Conservation (phyloP, 1,140 invertebrate genomes). For the Brachionus angularis region DNA sequence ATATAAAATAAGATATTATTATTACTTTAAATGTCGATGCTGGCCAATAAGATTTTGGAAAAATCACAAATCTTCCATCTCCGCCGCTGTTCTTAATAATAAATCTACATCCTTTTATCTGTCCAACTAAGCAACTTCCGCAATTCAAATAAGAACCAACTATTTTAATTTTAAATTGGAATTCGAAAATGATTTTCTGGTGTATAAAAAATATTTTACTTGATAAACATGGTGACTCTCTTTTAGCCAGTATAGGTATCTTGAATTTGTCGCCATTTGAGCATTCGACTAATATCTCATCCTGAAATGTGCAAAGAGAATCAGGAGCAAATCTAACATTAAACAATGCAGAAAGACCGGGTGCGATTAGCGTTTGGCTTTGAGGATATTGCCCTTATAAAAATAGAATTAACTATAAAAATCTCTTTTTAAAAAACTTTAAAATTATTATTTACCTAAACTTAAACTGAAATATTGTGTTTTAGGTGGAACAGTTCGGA, state of each 20-base stretch:
- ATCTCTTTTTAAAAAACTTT: not conserved
- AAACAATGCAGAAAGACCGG: constrained; percentile 56
- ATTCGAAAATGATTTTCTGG: not conserved
- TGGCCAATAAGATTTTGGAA: constrained; percentile 53
- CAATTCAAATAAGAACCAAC: constrained; percentile 53
- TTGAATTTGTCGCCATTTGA: constrained; percentile 21
- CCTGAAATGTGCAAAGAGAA: constrained; percentile 54
- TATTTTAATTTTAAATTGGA: constrained; percentile 44
- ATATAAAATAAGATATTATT: not conserved
- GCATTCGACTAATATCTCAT: constrained; percentile 52
- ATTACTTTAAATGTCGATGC: constrained; percentile 56
- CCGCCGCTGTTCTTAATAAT: constrained; percentile 55
- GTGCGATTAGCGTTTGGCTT: constrained; percentile 55
- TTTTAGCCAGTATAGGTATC: constrained; percentile 22
- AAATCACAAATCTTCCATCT: constrained; percentile 54
- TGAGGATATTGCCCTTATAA: constrained; percentile 57
- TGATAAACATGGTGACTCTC: constrained; percentile 30
- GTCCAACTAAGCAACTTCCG: constrained; percentile 55
- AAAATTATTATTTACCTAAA: constrained; percentile 49
- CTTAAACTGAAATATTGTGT: constrained; percentile 54
- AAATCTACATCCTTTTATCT: constrained; percentile 51
- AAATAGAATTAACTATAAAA: not conserved
- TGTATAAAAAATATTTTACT: not conserved
- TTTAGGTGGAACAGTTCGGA: constrained; percentile 53
- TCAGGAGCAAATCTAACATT: constrained; percentile 56